Evolutionary conservation across 2,888 invertebrate genomes (phyloP).

Genomic region (Euzophera pinguis): DNA sequence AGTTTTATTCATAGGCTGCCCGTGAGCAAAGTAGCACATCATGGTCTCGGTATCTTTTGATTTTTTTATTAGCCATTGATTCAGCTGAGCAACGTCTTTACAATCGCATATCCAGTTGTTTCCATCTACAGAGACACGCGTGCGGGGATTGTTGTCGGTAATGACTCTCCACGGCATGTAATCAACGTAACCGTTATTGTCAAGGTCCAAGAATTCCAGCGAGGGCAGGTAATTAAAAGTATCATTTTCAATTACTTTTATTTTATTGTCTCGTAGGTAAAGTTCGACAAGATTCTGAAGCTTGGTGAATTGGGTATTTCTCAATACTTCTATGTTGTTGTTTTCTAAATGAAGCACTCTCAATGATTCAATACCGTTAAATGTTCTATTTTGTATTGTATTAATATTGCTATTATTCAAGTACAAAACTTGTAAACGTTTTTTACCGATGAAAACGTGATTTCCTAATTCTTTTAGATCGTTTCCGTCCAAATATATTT

Average conservation of each 20-base stretch:
- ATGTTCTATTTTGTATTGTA: slow-evolving; percentile 88
- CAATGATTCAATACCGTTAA: slow-evolving; percentile 88
- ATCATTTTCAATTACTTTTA: slow-evolving; percentile 85
- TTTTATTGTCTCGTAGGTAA: slow-evolving; percentile 87
- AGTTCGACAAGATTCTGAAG: slow-evolving; percentile 86
- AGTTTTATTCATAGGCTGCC: slow-evolving; percentile 72
- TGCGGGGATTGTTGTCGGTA: slow-evolving; percentile 82
- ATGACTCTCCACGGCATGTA: slow-evolving; percentile 87
- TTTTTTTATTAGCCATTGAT: slow-evolving; percentile 85
- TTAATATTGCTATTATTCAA: slow-evolving; percentile 89
- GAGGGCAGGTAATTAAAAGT: slow-evolving; percentile 87
- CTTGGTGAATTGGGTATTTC: slow-evolving; percentile 89
- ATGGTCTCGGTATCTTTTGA: slow-evolving; percentile 83
- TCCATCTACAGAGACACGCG: slow-evolving; percentile 85
- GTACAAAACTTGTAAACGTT: slow-evolving; percentile 87
- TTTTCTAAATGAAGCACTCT: slow-evolving; percentile 88
- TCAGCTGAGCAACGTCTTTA: slow-evolving; percentile 83
- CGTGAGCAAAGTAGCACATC: slow-evolving; percentile 82
- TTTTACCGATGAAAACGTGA: slow-evolving; percentile 93
- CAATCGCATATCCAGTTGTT: slow-evolving; percentile 93
- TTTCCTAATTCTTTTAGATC: slow-evolving; percentile 90
- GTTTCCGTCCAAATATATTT: slow-evolving; percentile 95
- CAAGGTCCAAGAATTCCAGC: slow-evolving; percentile 85
- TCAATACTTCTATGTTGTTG: slow-evolving; percentile 84
- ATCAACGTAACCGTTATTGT: slow-evolving; percentile 88